Conservation (phyloP, 2,797 vertebrate species). For the Dromococcyx pavoninus region DNA sequence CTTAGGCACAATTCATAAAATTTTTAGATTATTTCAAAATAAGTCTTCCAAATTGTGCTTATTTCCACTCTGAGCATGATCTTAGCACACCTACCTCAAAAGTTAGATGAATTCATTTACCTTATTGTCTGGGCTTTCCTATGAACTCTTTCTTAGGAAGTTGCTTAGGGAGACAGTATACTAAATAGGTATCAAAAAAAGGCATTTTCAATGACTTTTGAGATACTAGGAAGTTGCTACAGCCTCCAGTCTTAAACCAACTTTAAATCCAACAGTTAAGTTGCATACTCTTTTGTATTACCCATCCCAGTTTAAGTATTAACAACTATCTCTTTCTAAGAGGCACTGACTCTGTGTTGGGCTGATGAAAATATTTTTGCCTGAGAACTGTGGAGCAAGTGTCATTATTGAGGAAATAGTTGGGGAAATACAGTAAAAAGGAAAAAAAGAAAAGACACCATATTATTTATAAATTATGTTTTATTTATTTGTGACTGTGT, state of each 20-base stretch:
- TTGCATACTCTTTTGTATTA: neutral
- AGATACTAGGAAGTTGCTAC: neutral
- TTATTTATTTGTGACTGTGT: neutral
- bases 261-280: neutral
- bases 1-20: neutral
- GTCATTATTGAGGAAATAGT: neutral
- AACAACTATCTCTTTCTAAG: neutral
- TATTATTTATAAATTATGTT: neutral
- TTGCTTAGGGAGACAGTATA: too few relatives aligned
- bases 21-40: neutral
- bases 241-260: neutral
- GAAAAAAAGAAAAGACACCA: fast-evolving
- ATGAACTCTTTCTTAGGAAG: neutral
- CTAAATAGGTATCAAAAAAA: neutral
- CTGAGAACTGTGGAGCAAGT: neutral
- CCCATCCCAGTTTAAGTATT: neutral
- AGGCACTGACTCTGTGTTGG: neutral
- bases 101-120: neutral
- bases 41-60: neutral
- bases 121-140: neutral
- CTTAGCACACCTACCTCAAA: neutral
- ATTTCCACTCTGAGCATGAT: neutral
- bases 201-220: neutral
- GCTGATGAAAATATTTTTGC: neutral
- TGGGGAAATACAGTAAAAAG: neutral